These are phyloP conservation scores for Ancistrus triradiatus DNA, from an alignment of 2,113 vertebrate species.

Conservation along the genomic window DNA sequence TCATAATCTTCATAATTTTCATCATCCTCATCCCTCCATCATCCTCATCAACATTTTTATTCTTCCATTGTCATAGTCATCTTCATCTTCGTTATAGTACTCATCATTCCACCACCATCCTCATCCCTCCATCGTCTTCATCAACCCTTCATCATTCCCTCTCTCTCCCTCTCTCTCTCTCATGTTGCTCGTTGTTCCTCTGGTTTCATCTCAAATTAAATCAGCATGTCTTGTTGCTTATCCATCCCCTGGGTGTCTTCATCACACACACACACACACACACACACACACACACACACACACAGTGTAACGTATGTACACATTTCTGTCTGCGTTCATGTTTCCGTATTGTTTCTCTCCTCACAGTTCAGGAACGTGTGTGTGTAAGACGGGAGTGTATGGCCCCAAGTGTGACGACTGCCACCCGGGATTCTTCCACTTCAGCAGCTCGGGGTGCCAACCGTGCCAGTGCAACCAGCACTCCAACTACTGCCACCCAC, in stretches of 20 bases:
- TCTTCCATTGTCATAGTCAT: too few species aligned
- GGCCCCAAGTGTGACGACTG: slow-evolving; percentile 76
- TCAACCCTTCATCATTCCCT: background rate
- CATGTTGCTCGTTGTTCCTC: background rate
- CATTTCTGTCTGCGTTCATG: background rate
- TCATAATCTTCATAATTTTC: too few species aligned
- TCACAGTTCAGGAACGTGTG: slow-evolving; percentile 69
- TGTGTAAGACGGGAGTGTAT: slow-evolving; percentile 68
- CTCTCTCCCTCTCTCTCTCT: slow-evolving; percentile 10
- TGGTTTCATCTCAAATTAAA: background rate
- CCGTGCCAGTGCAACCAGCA: slow-evolving; percentile 72
- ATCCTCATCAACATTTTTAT: too few species aligned
- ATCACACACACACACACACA: slow-evolving; percentile 14
- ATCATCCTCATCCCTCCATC: too few species aligned
- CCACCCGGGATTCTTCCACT: slow-evolving; percentile 71
- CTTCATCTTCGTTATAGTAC: too few species aligned
- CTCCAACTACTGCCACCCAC: slow-evolving; percentile 70
- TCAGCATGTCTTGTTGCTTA: slow-evolving; percentile 15
- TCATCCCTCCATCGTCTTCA: background rate
- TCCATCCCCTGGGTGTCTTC: slow-evolving; percentile 2
- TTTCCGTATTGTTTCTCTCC: slow-evolving; percentile 16
- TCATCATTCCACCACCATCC: too few species aligned
- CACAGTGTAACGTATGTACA: background rate
- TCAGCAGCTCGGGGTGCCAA: slow-evolving; percentile 69
- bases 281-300: slow-evolving; percentile 8